Conservation (phyloP, 2,888 invertebrate genomes). For the Biston stratarius region DNA sequence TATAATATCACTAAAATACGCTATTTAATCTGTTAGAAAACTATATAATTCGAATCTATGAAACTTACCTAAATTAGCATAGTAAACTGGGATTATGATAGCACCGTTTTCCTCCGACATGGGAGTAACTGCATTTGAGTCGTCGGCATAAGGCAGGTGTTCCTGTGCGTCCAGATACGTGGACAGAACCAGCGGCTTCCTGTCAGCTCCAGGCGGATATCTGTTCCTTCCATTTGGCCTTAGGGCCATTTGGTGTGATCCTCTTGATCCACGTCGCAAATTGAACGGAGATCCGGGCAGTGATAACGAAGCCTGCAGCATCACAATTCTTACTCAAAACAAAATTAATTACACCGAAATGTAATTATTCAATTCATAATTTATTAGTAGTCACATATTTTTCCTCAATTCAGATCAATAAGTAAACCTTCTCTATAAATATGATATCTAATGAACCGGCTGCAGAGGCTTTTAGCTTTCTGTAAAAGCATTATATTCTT, state of each 20-base stretch:
- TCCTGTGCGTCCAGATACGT: conserved; percentile 98
- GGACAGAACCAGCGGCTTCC: conserved; percentile 96
- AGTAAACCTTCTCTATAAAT: conserved; percentile 54
- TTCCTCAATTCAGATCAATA: conserved; percentile 83
- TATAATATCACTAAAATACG: too few relatives aligned
- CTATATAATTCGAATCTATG: too few relatives aligned
- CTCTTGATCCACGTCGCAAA: conserved; percentile 94
- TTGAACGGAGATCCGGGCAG: conserved; percentile 99
- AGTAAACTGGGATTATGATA: conserved; percentile 96
- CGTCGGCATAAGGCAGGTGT: conserved; percentile 98
- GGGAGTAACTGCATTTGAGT: conserved; percentile 98
- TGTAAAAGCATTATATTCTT: conserved; percentile 53
- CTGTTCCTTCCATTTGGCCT: conserved; percentile 93
- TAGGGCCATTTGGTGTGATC: conserved; percentile 96
- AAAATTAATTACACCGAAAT: conserved; percentile 31
- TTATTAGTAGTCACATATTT: conserved; percentile 53
- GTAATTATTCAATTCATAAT: conserved; percentile 27
- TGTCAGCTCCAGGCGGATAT: conserved; percentile 93
- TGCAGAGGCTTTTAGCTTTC: conserved; percentile 75
- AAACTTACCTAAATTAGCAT: conserved; percentile 91
- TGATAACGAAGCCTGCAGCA: conserved; percentile 95
- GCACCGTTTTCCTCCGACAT: conserved; percentile 99
- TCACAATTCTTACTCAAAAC: conserved; percentile 54
- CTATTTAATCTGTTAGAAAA: too few relatives aligned
- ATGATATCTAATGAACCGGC: conserved; percentile 57